Evolutionary conservation across 2,113 vertebrate species (phyloP).

Genomic region (Prunella himalayana): DNA sequence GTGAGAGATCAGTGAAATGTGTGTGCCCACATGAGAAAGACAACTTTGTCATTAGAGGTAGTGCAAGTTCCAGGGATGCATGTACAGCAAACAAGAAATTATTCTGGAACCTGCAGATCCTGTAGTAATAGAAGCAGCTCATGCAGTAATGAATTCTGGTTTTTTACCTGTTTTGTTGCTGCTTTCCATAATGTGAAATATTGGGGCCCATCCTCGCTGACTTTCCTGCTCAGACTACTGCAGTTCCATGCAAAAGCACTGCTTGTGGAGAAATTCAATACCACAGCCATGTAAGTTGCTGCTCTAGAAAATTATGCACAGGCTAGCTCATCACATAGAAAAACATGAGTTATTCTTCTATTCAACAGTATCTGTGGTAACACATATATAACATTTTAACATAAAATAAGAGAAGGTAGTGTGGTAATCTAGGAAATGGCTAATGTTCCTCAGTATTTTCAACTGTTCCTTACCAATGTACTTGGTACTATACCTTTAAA

Average conservation of each 20-base stretch:
- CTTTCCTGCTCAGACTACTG: background rate
- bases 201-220: fast-evolving
- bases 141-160: background rate
- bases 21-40: background rate
- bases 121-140: background rate
- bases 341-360: background rate
- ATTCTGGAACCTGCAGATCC: background rate
- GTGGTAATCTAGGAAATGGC: background rate
- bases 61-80: background rate
- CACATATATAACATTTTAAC: background rate
- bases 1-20: background rate
- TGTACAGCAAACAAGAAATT: background rate
- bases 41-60: background rate
- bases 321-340: background rate
- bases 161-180: background rate
- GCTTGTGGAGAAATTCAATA: background rate
- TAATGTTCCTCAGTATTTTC: background rate
- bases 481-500: background rate
- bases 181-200: background rate
- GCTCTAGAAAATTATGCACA: background rate
- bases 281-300: background rate
- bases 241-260: background rate
- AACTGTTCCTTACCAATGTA: background rate
- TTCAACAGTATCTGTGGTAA: background rate
- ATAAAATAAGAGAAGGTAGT: background rate